Percentiles rank a stretch among this genome's conserved stretches.
These are phyloP conservation scores for Prionace glauca DNA, from an alignment of 2,797 vertebrate species.

Conservation along the genomic window DNA sequence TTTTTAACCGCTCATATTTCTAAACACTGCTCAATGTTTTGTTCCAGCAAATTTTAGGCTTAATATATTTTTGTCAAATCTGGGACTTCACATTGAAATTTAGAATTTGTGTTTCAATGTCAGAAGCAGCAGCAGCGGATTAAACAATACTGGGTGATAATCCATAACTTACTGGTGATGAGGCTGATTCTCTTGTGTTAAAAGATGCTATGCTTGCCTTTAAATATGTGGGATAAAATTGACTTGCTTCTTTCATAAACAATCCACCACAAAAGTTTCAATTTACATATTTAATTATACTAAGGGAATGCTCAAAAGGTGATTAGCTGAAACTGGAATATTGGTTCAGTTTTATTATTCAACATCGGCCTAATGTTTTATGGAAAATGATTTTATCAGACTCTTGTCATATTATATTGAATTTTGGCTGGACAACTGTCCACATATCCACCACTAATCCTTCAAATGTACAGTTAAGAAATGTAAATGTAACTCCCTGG, in stretches of 20 bases:
- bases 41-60: background rate
- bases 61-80: background rate
- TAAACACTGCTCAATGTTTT: background rate
- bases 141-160: background rate
- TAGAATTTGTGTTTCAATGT: background rate
- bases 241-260: background rate
- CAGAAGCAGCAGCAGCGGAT: background rate
- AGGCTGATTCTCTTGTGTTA: background rate
- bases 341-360: background rate
- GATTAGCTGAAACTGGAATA: background rate
- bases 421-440: background rate
- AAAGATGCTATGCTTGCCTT: background rate
- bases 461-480: background rate
- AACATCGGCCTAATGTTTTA: background rate
- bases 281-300: background rate
- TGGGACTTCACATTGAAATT: background rate
- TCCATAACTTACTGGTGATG: background rate
- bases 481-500: too few relatives aligned
- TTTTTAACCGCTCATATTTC: background rate
- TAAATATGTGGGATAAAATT: background rate
- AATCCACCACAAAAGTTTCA: too few relatives aligned
- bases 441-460: background rate
- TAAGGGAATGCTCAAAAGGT: background rate
- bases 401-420: background rate
- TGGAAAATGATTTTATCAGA: background rate